These are phyloP conservation scores for Brachyalestes nurse DNA, from an alignment of 2,797 vertebrate species.

Conservation along the genomic window DNA sequence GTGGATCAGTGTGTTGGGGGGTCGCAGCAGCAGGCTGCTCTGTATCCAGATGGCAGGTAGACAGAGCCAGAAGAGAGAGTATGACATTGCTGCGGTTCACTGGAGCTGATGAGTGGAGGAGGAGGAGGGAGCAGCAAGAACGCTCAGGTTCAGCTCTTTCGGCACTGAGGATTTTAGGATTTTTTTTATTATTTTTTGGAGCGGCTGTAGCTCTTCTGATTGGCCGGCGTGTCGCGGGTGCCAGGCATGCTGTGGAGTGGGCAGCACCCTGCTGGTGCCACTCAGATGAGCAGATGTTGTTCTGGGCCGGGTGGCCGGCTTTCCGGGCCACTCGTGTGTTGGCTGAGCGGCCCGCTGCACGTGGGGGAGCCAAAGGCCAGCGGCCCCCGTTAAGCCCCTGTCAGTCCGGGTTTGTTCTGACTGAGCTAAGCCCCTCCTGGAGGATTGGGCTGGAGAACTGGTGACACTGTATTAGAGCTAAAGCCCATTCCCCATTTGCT, in stretches of 20 bases:
- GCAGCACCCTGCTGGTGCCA: conserved; percentile 46
- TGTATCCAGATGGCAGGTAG: conserved; percentile 55
- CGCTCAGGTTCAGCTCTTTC: conserved; percentile 35
- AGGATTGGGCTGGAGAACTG: conserved; percentile 20
- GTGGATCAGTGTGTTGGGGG: conserved; percentile 15
- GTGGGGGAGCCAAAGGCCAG: conserved; percentile 74
- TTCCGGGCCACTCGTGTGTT: conserved; percentile 56
- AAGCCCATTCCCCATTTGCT: background rate
- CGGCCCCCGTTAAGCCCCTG: conserved; percentile 72
- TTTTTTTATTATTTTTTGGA: background rate
- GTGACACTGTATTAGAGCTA: conserved; percentile 9
- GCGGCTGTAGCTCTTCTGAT: conserved; percentile 34
- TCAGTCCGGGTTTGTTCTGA: conserved; percentile 76
- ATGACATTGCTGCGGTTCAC: conserved; percentile 49
- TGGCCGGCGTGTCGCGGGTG: conserved; percentile 37
- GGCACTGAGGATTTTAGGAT: background rate
- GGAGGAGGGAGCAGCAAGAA: conserved; percentile 37
- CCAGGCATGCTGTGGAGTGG: conserved; percentile 47
- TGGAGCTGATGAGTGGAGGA: conserved; percentile 27
- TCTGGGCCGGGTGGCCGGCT: conserved; percentile 53
- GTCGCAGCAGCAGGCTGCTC: conserved; percentile 35
- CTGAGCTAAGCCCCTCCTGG: conserved; percentile 67
- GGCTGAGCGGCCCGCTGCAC: conserved; percentile 67
- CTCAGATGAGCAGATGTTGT: conserved; percentile 61
- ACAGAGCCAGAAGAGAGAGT: conserved; percentile 50